These are phyloP conservation scores for Pentalonia nigronervosa DNA, from an alignment of 1,140 invertebrate species.

Conservation along the genomic window DNA sequence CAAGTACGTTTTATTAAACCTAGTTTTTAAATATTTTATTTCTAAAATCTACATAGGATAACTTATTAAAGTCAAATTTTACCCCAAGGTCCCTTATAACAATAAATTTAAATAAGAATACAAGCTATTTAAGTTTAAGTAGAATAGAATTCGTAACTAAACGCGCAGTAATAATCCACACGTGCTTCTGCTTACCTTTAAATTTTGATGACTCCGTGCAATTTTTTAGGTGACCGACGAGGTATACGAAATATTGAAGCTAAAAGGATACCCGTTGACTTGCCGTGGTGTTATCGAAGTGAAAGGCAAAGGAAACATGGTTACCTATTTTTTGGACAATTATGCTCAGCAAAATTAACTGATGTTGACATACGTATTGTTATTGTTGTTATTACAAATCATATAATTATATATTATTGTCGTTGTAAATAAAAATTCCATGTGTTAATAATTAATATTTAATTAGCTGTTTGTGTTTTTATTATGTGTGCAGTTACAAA, in stretches of 20 bases:
- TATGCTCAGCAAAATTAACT: conserved; percentile 51
- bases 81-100: too few relatives aligned
- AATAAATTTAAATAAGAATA: too few relatives aligned
- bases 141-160: neutral
- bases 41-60: too few relatives aligned
- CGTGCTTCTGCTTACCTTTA: neutral
- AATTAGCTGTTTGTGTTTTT: neutral
- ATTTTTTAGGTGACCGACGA: conserved; percentile 82
- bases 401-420: conserved; percentile 29
- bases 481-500: neutral
- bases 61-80: too few relatives aligned
- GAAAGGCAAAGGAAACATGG: conserved; percentile 94
- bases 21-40: too few relatives aligned
- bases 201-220: neutral
- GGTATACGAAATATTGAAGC: conserved; percentile 78
- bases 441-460: neutral
- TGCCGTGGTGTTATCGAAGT: conserved; percentile 86
- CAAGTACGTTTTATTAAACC: neutral
- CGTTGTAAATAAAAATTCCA: conserved; percentile 36
- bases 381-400: conserved; percentile 42
- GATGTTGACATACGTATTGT: conserved; percentile 24
- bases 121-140: too few relatives aligned
- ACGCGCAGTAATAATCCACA: neutral
- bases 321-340: conserved; percentile 87
- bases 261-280: conserved; percentile 77